phyloP scores from a whole-genome alignment of 2,888 invertebrate species.

The Dicyrtoma fusca region DNA sequence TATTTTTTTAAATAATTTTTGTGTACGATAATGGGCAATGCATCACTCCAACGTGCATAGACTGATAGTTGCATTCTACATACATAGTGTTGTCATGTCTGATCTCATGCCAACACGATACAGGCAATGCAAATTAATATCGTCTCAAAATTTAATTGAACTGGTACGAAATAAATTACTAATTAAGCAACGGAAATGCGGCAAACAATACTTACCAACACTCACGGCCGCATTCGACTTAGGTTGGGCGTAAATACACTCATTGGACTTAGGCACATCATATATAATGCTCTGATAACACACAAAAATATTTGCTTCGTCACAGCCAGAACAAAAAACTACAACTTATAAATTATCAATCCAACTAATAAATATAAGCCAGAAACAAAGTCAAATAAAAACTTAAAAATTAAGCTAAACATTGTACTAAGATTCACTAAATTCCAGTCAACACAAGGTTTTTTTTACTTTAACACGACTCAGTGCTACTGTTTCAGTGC shows the following conservation, averaged over 20 bases:
- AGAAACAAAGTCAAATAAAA: neutral
- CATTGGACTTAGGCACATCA: constrained; percentile 55
- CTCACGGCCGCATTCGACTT: constrained; percentile 53
- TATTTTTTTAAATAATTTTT: too few relatives aligned
- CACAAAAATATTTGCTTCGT: constrained; percentile 24
- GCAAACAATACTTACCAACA: constrained; percentile 53
- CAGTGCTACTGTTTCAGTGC: too few relatives aligned
- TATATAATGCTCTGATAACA: constrained; percentile 51
- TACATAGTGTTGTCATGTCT: too few relatives aligned
- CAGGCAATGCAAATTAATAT: too few relatives aligned
- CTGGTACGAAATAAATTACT: too few relatives aligned
- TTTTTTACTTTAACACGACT: too few relatives aligned
- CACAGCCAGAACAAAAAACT: constrained; percentile 30
- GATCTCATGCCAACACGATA: too few relatives aligned
- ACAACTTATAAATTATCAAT: constrained; percentile 10
- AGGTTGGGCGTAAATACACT: constrained; percentile 55
- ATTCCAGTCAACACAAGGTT: too few relatives aligned
- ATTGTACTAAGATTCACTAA: neutral
- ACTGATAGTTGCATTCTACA: too few relatives aligned
- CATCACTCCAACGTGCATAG: too few relatives aligned
- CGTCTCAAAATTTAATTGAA: too few relatives aligned
- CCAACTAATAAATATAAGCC: constrained; percentile 3
- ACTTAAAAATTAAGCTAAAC: neutral
- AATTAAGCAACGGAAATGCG: constrained; percentile 1
- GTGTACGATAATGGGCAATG: too few relatives aligned